These are phyloP conservation scores for Eulemur rufifrons DNA, from an alignment of 2,113 vertebrate species.

Conservation along the genomic window DNA sequence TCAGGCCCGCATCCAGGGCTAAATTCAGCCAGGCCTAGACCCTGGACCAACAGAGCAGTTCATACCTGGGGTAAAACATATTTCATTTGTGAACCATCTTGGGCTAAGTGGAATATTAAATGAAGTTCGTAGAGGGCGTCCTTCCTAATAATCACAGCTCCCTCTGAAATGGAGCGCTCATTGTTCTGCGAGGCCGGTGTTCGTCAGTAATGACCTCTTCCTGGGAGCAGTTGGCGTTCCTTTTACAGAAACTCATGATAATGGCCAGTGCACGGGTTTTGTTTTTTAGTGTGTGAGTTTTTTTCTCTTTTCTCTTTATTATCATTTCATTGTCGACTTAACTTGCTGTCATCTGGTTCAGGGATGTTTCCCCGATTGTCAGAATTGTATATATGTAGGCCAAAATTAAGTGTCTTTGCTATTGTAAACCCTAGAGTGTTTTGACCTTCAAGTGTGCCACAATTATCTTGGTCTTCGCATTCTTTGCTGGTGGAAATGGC, in stretches of 20 bases:
- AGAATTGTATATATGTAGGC: neutral
- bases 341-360: neutral
- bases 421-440: conserved; percentile 71
- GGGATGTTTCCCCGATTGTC: conserved; percentile 49
- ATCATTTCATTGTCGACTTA: conserved; percentile 36
- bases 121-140: neutral
- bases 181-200: neutral
- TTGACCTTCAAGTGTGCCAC: conserved; percentile 84
- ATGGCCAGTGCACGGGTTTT: neutral
- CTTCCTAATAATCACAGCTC: neutral
- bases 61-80: neutral
- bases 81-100: neutral
- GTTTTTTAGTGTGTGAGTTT: neutral
- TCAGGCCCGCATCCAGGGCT: neutral
- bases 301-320: neutral
- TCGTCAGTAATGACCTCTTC: neutral
- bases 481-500: conserved; percentile 79
- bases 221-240: neutral
- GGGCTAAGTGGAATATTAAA: neutral
- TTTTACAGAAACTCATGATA: neutral
- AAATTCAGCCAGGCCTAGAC: neutral
- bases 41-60: neutral
- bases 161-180: neutral
- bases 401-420: conserved; percentile 69
- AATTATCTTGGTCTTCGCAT: conserved; percentile 81